Conservation (phyloP, 2,888 invertebrate genomes). For the Lithodes maja region DNA sequence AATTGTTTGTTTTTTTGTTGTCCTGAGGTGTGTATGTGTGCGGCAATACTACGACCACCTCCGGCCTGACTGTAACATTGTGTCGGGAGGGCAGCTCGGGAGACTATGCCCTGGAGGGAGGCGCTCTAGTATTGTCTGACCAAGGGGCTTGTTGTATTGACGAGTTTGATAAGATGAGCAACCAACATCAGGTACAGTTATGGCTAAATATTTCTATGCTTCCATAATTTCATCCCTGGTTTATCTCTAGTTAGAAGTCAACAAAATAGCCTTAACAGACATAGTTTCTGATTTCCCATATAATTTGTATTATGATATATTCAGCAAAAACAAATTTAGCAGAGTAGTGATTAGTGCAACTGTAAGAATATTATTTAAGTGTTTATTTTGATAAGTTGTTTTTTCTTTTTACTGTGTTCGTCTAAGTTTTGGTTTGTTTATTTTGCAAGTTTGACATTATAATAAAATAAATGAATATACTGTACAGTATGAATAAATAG, state of each 20-base stretch:
- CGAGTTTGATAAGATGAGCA: constrained; percentile 94
- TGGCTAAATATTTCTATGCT: no score
- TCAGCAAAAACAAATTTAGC: not conserved
- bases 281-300: not conserved
- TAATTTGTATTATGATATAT: constrained; percentile 13
- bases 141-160: constrained; percentile 95
- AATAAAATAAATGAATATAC: no score
- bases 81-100: constrained; percentile 82
- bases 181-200: constrained; percentile 80
- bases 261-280: no score
- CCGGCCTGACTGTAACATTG: constrained; percentile 87
- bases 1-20: not conserved
- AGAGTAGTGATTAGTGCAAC: not conserved
- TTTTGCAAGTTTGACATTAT: no score
- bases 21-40: constrained; percentile 87
- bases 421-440: no score
- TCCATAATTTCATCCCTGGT: no score
- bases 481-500: no score
- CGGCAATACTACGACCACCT: constrained; percentile 89
- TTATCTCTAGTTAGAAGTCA: constrained; percentile 59
- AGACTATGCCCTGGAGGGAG: constrained; percentile 90
- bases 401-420: no score
- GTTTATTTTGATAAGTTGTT: not conserved
- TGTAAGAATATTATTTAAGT: not conserved
- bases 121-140: constrained; percentile 89